These are phyloP conservation scores for Orbicella faveolata DNA, from an alignment of 64 coral and sea anemone species.

Conservation along the genomic window DNA sequence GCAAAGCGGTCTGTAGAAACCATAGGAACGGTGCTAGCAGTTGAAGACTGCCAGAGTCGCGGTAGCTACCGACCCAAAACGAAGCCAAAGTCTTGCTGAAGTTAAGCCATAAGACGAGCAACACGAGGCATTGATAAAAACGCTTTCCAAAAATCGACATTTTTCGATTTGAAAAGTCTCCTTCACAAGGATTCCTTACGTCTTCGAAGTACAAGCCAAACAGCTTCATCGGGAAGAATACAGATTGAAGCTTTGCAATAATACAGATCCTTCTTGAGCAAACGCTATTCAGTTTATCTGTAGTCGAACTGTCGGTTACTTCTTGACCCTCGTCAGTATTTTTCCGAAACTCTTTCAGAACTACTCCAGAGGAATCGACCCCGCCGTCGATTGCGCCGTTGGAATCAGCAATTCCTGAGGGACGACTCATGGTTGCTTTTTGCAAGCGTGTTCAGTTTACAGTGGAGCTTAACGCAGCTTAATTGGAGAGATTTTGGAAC, in stretches of 20 bases:
- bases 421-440: neutral
- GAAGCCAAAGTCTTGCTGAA: slow-evolving; percentile 27
- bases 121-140: slow-evolving; percentile 16
- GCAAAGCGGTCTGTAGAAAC: slow-evolving; percentile 21
- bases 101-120: slow-evolving; percentile 17
- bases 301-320: neutral
- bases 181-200: neutral
- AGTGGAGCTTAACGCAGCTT: neutral
- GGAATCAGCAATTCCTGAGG: neutral
- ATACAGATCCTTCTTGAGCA: neutral
- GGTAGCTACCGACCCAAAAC: neutral
- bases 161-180: neutral
- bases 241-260: slow-evolving; percentile 4
- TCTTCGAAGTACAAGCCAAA: slow-evolving; percentile 31
- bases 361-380: neutral
- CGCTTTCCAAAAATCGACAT: neutral
- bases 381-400: neutral
- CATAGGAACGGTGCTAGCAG: neutral
- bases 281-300: neutral
- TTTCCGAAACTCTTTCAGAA: neutral
- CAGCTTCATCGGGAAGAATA: slow-evolving; percentile 32
- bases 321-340: neutral
- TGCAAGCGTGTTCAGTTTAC: neutral
- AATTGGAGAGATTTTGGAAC: neutral
- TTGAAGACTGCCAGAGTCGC: neutral